Evolutionary conservation across 2,888 invertebrate genomes (phyloP).

Genomic region (Tachina fera): DNA sequence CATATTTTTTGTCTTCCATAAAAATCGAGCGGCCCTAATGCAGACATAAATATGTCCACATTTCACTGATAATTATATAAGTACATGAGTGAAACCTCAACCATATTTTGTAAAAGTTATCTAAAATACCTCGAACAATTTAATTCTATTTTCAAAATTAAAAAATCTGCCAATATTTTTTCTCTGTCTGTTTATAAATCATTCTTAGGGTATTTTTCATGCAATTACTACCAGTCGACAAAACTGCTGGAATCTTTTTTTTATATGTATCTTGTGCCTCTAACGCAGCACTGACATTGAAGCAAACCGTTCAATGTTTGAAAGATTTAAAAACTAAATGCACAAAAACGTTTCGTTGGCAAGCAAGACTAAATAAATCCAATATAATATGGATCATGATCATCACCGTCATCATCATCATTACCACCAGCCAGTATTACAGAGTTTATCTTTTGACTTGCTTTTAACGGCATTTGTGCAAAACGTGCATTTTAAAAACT

Average conservation of each 20-base stretch:
- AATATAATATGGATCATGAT: slow-evolving; percentile 63
- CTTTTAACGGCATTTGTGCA: slow-evolving; percentile 40
- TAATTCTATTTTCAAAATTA: no score
- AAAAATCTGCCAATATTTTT: no score
- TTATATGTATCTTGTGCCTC: neutral
- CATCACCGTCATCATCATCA: slow-evolving; percentile 2
- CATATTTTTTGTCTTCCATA: no score
- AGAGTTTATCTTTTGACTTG: slow-evolving; percentile 39
- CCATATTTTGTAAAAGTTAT: no score
- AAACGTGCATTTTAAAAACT: slow-evolving; percentile 22
- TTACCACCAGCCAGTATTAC: neutral
- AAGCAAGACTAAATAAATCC: slow-evolving; percentile 16
- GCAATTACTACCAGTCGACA: neutral
- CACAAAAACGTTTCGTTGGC: neutral
- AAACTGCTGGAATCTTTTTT: neutral
- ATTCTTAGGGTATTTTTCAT: neutral
- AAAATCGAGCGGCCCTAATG: no score
- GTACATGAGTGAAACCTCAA: no score
- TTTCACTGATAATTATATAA: no score
- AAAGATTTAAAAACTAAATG: neutral
- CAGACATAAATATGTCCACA: no score
- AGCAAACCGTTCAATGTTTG: slow-evolving; percentile 29
- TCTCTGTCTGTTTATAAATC: no score
- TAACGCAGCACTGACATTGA: slow-evolving; percentile 36
- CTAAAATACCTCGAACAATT: no score